These are phyloP conservation scores for Notocelia uddmanniana DNA, from an alignment of 2,888 invertebrate species.

Conservation along the genomic window DNA sequence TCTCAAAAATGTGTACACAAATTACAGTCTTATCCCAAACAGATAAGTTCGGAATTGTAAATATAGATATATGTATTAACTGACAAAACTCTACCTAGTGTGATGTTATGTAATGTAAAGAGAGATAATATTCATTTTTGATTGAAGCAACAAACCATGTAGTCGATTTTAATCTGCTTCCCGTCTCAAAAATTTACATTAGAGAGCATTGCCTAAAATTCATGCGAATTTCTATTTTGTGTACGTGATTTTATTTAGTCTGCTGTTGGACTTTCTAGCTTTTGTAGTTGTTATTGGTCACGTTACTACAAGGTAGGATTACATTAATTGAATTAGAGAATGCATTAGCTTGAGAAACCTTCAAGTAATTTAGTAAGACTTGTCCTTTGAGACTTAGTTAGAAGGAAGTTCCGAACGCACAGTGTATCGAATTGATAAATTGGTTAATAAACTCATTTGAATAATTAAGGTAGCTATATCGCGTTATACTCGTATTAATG, in stretches of 20 bases:
- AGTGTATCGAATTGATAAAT: background rate
- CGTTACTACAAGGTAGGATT: background rate
- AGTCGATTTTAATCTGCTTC: no score
- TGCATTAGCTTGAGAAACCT: background rate
- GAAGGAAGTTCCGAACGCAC: background rate
- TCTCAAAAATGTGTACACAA: constrained; percentile 1
- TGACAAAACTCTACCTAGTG: background rate
- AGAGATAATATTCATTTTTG: no score
- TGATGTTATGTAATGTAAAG: background rate
- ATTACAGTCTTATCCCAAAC: background rate
- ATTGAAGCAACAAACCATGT: no score
- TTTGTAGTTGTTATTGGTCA: no score
- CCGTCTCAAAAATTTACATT: no score
- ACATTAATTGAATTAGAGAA: background rate
- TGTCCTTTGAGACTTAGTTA: background rate
- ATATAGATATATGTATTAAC: background rate
- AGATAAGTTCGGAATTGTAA: background rate
- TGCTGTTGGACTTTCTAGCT: no score
- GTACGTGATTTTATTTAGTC: no score
- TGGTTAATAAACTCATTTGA: no score
- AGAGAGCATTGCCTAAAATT: no score
- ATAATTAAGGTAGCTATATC: no score
- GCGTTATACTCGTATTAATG: no score
- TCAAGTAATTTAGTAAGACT: background rate
- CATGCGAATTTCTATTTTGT: no score